Base-by-base conservation (phyloP, 2,888 invertebrate species). In the Beris morrisii region DNA sequence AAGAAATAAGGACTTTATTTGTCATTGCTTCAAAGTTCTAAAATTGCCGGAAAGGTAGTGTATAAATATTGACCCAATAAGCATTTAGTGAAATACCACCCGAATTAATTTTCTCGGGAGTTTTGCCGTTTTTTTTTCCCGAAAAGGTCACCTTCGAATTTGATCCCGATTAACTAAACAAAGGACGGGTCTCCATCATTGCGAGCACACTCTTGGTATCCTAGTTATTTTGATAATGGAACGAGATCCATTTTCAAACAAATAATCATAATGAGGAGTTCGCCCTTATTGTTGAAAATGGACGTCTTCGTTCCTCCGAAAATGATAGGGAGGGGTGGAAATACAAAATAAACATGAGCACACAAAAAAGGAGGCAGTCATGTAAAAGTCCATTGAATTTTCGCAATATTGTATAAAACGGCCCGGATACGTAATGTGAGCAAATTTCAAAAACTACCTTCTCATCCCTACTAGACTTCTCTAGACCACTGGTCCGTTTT, bases 171-270 rank as follows among this genome's bases (percentile, higher is more conserved):
- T 7, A 15, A 48, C 12, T 9, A 15, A 48, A 48, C 6, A 48
- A 48, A 12, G 15, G n/a, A 48, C 9, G 38, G 38, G 38, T 38
- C 38, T 38, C 38, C 38, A 38, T 38, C 38, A 38, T 38, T 38
- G 22, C 22, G 22, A 22, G 22, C 22, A 22, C 22, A 22, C 22
- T 9, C 9, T 3, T 38, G 5, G 38, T 38, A 38, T 38, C 46
- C 67, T 45, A 53, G 66, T 66, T 69, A 66, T 69, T 69, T 69
- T 66, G 69, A 64, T 69, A 67, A 69, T 66, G 66, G 69, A 67
- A 66, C 6, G 61, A 52, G 64, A 66, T 67, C 66, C 63, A 53
- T 69, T 69, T 67, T 66, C 69, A 69, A 69, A 69, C 69, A 69
- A 69, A 67, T 67, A 69, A 69, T 66, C 64, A 69, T 69, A 69